Evolutionary conservation across 64 coral and sea anemone genomes (phyloP).

Genomic region (Hydrozoanthus tunicans): DNA sequence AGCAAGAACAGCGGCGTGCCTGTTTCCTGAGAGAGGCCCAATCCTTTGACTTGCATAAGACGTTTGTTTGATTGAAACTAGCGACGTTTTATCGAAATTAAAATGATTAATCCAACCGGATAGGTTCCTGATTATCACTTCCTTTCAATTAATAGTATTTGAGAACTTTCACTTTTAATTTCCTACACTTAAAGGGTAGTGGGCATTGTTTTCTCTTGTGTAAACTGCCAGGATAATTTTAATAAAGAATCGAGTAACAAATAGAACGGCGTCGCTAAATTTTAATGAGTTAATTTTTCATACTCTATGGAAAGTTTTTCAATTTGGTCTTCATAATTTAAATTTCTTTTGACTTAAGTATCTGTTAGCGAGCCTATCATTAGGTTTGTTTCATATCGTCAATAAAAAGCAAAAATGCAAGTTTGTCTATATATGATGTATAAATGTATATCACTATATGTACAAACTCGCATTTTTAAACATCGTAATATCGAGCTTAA

Average conservation of each 20-base stretch:
- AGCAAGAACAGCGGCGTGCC: background rate
- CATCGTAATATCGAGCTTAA: background rate
- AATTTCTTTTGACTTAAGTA: background rate
- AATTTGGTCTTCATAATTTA: slow-evolving; percentile 4
- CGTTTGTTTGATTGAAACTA: slow-evolving; percentile 4
- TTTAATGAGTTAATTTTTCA: background rate
- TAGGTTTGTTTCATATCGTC: background rate
- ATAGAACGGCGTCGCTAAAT: slow-evolving; percentile 22
- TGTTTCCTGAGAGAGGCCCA: slow-evolving; percentile 28
- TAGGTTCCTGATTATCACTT: slow-evolving; percentile 34
- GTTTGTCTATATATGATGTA: too few relatives aligned
- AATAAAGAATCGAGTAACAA: slow-evolving; percentile 45
- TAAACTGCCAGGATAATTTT: slow-evolving; percentile 41
- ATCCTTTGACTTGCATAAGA: slow-evolving; percentile 18
- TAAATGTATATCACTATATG: background rate
- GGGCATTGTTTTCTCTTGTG: slow-evolving; percentile 31
- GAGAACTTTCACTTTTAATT: slow-evolving; percentile 50
- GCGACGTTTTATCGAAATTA: slow-evolving; percentile 31
- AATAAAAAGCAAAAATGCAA: background rate
- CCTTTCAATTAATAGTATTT: slow-evolving; percentile 39
- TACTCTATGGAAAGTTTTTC: background rate
- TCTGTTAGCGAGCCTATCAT: background rate
- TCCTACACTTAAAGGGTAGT: slow-evolving; percentile 19
- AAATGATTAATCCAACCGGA: slow-evolving; percentile 39
- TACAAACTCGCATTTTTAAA: background rate